phyloP scores from a whole-genome alignment of 2,888 invertebrate genomes.

The Pterostichus madidus region DNA sequence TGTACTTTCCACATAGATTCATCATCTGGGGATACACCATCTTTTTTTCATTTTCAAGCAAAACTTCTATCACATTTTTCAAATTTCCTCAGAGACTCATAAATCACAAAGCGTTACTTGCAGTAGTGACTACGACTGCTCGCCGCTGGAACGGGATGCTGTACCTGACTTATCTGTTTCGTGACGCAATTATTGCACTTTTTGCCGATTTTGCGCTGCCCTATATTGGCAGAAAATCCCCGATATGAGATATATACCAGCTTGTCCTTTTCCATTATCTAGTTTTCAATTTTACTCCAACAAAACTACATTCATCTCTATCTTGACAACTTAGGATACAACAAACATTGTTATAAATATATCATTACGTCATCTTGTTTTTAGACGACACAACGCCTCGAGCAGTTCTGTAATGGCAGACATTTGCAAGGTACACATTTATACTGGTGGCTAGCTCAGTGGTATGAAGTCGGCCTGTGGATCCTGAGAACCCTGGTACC shows the following conservation, averaged over 20 bases:
- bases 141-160: slow-evolving; percentile 5
- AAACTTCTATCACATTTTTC: slow-evolving; percentile 63
- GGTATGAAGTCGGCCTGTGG: too few relatives aligned
- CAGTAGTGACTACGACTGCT: neutral
- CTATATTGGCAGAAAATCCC: slow-evolving; percentile 12
- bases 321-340: neutral
- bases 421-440: too few relatives aligned
- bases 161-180: slow-evolving; percentile 52
- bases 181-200: slow-evolving; percentile 45
- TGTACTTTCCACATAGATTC: slow-evolving; percentile 57
- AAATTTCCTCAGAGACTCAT: slow-evolving; percentile 60
- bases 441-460: too few relatives aligned
- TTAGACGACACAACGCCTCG: too few relatives aligned
- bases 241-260: slow-evolving; percentile 22
- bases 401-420: too few relatives aligned
- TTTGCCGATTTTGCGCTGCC: slow-evolving; percentile 11
- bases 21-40: slow-evolving; percentile 47
- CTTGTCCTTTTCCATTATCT: slow-evolving; percentile 35
- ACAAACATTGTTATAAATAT: too few relatives aligned
- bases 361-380: too few relatives aligned
- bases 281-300: slow-evolving; percentile 27
- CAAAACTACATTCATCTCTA: slow-evolving; percentile 27
- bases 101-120: slow-evolving; percentile 55
- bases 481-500: too few relatives aligned
- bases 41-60: slow-evolving; percentile 57